Evolutionary conservation across 2,113 vertebrate genomes (phyloP).

Genomic region (Sciurus niger): DNA sequence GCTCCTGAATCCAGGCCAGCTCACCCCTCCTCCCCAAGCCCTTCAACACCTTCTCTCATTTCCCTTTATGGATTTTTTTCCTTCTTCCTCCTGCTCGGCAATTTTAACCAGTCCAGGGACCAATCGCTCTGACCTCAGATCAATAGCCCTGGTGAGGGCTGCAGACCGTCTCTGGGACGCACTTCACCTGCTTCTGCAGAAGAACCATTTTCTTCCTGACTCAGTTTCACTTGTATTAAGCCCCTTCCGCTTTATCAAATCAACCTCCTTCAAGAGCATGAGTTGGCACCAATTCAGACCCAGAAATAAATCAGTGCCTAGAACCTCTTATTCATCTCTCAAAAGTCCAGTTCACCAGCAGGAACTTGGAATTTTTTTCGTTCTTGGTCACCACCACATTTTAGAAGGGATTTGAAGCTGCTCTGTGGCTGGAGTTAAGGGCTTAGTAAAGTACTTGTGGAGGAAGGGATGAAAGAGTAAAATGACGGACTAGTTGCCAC

Average conservation of each 20-base stretch:
- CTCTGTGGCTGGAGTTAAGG: neutral
- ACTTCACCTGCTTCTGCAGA: neutral
- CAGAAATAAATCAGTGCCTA: neutral
- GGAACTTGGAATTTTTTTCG: neutral
- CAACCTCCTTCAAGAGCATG: neutral
- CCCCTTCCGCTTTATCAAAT: neutral
- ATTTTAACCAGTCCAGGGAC: constrained; percentile 5
- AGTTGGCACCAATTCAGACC: neutral
- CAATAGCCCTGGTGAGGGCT: neutral
- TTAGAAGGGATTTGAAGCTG: constrained; percentile 40
- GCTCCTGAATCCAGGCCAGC: neutral
- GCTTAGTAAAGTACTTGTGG: neutral
- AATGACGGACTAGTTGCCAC: neutral
- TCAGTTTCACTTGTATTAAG: neutral
- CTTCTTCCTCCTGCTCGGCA: neutral
- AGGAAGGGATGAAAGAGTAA: neutral
- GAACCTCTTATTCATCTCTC: neutral
- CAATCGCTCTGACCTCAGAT: neutral
- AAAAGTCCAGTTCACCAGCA: neutral
- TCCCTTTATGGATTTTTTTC: constrained; percentile 1
- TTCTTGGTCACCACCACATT: neutral
- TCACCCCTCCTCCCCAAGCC: neutral
- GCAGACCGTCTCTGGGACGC: neutral
- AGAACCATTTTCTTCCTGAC: neutral
- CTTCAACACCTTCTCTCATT: neutral